Evolutionary conservation across 2,113 vertebrate species (phyloP), one percentile per base, ranked within the genome.

Genomic region (Sterna hirundo): DNA sequence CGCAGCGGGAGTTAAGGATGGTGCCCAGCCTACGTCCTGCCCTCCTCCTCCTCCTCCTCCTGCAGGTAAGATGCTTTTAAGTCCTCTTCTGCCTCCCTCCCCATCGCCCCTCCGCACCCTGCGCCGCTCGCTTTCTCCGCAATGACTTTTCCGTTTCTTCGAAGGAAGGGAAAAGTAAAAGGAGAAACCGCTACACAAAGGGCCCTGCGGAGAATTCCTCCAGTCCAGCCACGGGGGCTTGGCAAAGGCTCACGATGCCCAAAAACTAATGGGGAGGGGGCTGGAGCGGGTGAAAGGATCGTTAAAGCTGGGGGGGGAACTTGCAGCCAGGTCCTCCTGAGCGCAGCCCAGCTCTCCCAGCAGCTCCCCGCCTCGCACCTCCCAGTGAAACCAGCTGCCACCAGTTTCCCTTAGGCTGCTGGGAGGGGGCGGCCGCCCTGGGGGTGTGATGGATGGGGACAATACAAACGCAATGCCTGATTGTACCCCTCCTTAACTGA

Each of bases 1-100:
- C 11, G 1, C 65, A 49, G 26, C 1, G 62, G 68, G 75, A 86
- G 86, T 21, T 96, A 82, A 97, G 91, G 88, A 97, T 97, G 96
- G 27, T 94, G 91, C 49, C 77, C 86, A 68, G 88, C 74, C 34
- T 23, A 7, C 32, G 6, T 79, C 77, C 91, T 79, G 52, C 74
- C 42, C 49, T 90, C 79, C 85, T 77, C 76, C 74, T 86, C 38
- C 64, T 79, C 57, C 62, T 86, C 68, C 82, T 60, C 74, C 70
- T 93, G 30, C 91, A 97, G 97, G 96, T 96, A 97, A 96, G 96
- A 51, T 54, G 70, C 87, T 90, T 92, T 44, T 60, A 26, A 70
- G 46, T 74, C 82, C 32, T 82, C 13, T 83, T 25, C 64, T 70
- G 68, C 69, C 46, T 62, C 7, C 40, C 58, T 90, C 85, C 71